Base-by-base conservation (phyloP, 2,888 invertebrate genomes). In the Temnothorax rugatulus region DNA sequence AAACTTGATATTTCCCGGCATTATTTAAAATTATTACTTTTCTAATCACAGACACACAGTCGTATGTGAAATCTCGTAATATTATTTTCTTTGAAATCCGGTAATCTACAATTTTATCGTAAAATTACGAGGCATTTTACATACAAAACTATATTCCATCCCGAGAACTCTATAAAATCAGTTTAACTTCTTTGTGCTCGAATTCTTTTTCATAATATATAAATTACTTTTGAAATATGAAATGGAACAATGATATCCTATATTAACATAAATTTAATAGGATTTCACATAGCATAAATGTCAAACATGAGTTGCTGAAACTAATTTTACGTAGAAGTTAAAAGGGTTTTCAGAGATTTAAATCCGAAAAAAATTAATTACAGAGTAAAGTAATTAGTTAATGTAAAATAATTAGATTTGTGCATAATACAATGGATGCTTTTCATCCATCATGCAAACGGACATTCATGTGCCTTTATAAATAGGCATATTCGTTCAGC, bases 11-110 rank as follows among this genome's bases (percentile, higher is more conserved):
- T 38, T 47, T 47, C 50, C 47, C 9, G 25, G 13, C 25, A 25
- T 73, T 47, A 34, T 57, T 68, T 18, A 57, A 59, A 50, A 47
- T 50, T 59, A 59, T 79, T 77, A 44, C 21, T n/a, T 44, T 57
- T 21, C 34, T 34, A 66, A n/a, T 50, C 15, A 29, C 18, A 21
- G 21, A 25, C 18, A 21, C 44, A 44, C 18, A n/a, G 11, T 15
- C n/a, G 11, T 29, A 25, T 25, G 5, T 18, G 25, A 57, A 0
- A 29, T 50, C 21, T 38, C 4, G 9, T 18, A 18, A 52, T 29
- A 29, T 68, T 57, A 44, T 44, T 77, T 57, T 21, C 54, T 44
- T 44, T 77, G 29, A 66, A 77, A 29, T 29, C 9, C 29, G 11
- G 68, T 57, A 15, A 44, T 57, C 13, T 38, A 76, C 21, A 50